These are phyloP conservation scores for Sturnira hondurensis DNA, from an alignment of 2,113 vertebrate genomes.

Conservation along the genomic window DNA sequence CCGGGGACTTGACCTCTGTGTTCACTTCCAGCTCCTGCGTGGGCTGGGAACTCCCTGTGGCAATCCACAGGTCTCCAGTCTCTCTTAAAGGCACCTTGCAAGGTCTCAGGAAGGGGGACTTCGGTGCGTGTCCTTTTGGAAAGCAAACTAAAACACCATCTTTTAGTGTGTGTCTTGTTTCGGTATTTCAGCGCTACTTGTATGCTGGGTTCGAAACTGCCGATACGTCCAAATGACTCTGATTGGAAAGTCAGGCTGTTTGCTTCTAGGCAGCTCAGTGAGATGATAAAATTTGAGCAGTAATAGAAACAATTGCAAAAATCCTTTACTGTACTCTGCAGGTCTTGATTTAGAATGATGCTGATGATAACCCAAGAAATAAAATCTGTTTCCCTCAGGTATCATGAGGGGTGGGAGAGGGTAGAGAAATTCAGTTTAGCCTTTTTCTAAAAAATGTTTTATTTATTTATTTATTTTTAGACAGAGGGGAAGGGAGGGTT, in stretches of 20 bases:
- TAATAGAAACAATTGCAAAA: conserved; percentile 23
- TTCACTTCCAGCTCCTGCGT: background rate
- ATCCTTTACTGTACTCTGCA: background rate
- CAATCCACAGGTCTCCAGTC: background rate
- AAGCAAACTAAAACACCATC: background rate
- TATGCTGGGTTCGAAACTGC: background rate
- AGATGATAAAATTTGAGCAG: conserved; percentile 28
- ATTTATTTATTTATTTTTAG: no score
- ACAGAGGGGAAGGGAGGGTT: no score
- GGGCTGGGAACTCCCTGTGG: background rate
- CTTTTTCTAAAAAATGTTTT: background rate
- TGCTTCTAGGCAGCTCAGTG: conserved; percentile 7
- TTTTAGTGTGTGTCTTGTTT: background rate
- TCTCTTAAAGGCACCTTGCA: background rate
- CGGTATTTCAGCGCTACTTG: background rate
- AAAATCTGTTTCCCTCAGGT: conserved; percentile 53
- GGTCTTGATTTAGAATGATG: conserved; percentile 62
- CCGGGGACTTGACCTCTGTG: background rate
- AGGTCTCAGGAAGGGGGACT: background rate
- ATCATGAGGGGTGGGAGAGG: background rate
- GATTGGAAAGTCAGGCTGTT: conserved; percentile 26
- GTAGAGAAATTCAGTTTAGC: background rate
- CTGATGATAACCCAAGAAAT: conserved; percentile 37
- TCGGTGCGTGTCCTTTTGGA: background rate
- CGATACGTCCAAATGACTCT: background rate